Evolutionary conservation across 2,888 invertebrate species (phyloP), one percentile per base, ranked within the genome.

Genomic region (Protophormia terraenovae): DNA sequence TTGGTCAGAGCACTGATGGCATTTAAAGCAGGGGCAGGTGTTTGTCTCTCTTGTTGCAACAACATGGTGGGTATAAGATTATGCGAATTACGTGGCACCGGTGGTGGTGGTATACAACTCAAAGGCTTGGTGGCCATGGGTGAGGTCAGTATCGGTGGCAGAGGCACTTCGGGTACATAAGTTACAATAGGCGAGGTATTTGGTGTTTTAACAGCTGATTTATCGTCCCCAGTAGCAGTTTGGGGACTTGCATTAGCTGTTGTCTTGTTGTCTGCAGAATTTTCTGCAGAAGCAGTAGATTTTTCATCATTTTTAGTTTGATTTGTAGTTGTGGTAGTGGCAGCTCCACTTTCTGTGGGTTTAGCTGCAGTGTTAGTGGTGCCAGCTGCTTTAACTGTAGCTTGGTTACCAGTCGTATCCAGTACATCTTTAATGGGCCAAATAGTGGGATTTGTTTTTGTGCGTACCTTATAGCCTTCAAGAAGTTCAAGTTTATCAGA

Each of bases 401-500:
- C 10, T 62, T 53, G 82, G n/a, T 77, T 79, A 71, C 86, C 87
- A 67, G 86, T 88, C 89, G 89, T 89, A 83, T 89, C 92, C 73
- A 91, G 89, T 69, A 94, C 93, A 91, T 96, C 96, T 14, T 94
- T 93, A 55, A 97, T 95, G 32, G 98, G 98, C 99, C 99, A 99
- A 91, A 95, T 95, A 12, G 94, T 94, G 1, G 99, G 97, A 89
- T 97, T 95, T 87, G 95, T 94, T 87, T 95, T 96, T 71, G 98
- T 97, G 89, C 98, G 95, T 69, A 97, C 96, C 94, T 96, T 96
- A 91, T 95, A 95, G 71, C 95, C 95, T 87, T 94, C 93, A 32
- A 95, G 93, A 78, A 98, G 93, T 93, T 98, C 98, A 87, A 99
- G 94, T 91, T 96, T 95, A 84, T 97, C 96, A 4, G 98, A 98